Percentiles rank a stretch among this genome's conserved stretches.
Evolutionary conservation across 2,888 invertebrate genomes (phyloP).

Genomic region (Drosophila putrida): DNA sequence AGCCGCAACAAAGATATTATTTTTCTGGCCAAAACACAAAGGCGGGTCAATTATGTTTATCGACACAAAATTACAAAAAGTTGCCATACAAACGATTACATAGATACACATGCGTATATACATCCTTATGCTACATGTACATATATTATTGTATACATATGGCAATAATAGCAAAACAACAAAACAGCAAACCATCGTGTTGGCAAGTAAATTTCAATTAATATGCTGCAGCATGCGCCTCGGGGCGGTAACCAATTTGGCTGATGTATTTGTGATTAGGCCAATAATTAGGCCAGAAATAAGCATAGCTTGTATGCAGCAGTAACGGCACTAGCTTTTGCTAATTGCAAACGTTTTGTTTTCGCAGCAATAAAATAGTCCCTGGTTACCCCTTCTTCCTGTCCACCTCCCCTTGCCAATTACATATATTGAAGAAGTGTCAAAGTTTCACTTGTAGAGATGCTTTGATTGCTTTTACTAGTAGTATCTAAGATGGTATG

Average conservation of each 20-base stretch:
- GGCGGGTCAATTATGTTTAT: conserved; percentile 24
- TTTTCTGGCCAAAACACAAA: background rate
- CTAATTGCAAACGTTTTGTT: conserved; percentile 46
- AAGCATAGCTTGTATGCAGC: conserved; percentile 14
- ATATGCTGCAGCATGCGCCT: conserved; percentile 42
- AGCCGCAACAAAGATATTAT: background rate
- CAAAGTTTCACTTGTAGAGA: conserved; percentile 9
- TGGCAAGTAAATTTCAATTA: conserved; percentile 43
- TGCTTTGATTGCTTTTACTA: conserved; percentile 12
- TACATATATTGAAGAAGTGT: conserved; percentile 18
- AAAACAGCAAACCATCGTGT: conserved; percentile 1
- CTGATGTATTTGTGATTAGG: conserved; percentile 49
- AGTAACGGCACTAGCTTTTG: background rate
- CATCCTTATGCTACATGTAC: conserved; percentile 2
- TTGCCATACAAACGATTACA: background rate
- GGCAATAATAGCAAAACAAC: conserved; percentile 5
- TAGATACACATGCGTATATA: background rate
- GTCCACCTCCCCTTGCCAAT: background rate
- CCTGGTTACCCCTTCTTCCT: background rate
- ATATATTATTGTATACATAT: conserved; percentile 16
- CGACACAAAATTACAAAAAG: conserved; percentile 8
- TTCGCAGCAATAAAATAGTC: conserved; percentile 24
- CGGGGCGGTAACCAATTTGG: conserved; percentile 41
- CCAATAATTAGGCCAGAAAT: conserved; percentile 50
- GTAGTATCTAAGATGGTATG: conserved; percentile 17